Evolutionary conservation across 2,797 vertebrate genomes (phyloP).

Genomic region (Bucorvus abyssinicus): DNA sequence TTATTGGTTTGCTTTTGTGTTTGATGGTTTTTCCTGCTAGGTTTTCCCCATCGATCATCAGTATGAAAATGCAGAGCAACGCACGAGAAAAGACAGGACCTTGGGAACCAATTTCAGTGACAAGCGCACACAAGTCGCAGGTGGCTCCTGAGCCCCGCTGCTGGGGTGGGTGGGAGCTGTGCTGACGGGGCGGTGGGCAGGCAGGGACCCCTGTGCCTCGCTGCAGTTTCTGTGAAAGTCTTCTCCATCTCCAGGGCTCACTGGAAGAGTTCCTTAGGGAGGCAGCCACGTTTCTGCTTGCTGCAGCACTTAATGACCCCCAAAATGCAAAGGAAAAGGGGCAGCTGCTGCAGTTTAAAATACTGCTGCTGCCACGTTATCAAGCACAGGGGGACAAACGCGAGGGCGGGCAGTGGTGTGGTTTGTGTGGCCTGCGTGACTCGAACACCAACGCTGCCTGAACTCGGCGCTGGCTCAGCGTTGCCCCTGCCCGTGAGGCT

Average conservation of each 20-base stretch:
- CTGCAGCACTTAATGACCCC: not conserved
- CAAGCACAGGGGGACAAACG: not conserved
- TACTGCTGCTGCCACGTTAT: not conserved
- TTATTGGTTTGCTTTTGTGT: not conserved
- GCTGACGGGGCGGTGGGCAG: too few species aligned
- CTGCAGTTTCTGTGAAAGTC: not conserved
- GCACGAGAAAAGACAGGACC: not conserved
- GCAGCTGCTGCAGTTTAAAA: constrained; percentile 6
- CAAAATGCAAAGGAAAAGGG: constrained; percentile 4
- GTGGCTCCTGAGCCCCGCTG: not conserved
- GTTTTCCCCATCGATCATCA: not conserved
- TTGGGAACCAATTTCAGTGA: not conserved
- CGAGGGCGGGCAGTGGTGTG: not conserved
- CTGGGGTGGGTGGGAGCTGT: not conserved
- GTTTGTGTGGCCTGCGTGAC: not conserved
- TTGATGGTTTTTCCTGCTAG: not conserved
- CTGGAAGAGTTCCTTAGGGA: constrained; percentile 1
- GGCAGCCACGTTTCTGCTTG: not conserved
- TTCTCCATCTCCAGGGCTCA: not conserved
- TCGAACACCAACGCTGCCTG: not conserved
- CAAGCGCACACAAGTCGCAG: not conserved
- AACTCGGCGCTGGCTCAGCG: not conserved
- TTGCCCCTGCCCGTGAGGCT: not conserved
- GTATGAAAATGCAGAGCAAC: not conserved
- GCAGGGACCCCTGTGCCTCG: not conserved